Evolutionary conservation across 2,797 vertebrate species (phyloP).

Genomic region (Gymnoscopelus braueri): DNA sequence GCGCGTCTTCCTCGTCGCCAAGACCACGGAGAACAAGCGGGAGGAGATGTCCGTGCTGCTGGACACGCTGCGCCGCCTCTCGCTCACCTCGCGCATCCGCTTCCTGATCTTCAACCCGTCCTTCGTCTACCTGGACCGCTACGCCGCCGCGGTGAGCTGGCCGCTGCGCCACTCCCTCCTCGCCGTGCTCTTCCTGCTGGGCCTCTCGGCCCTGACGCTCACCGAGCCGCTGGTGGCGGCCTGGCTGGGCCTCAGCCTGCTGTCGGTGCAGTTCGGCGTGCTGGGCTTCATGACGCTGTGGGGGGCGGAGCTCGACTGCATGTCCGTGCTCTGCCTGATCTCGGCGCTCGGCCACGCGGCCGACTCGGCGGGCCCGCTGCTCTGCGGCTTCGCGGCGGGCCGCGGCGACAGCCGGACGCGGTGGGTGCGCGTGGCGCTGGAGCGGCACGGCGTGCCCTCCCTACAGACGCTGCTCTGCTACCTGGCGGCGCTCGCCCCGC

Average conservation of each 20-base stretch:
- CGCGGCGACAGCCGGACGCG: slow-evolving; percentile 96
- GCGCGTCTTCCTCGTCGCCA: slow-evolving; percentile 96
- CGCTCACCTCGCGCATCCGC: slow-evolving; percentile 95
- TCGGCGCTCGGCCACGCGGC: slow-evolving; percentile 95
- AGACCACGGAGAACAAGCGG: slow-evolving; percentile 96
- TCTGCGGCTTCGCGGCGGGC: slow-evolving; percentile 95
- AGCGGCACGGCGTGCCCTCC: slow-evolving; percentile 95
- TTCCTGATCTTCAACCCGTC: slow-evolving; percentile 99
- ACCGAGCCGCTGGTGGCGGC: slow-evolving; percentile 94
- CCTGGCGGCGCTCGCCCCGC: slow-evolving; percentile 91
- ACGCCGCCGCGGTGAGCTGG: slow-evolving; percentile 93
- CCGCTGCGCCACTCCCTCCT: slow-evolving; percentile 97
- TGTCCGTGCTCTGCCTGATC: slow-evolving; percentile 96
- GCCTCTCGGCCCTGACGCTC: slow-evolving; percentile 94
- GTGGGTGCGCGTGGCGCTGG: slow-evolving; percentile 96
- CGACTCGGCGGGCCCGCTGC: slow-evolving; percentile 92
- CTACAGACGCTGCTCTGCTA: slow-evolving; percentile 98
- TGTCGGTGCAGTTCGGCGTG: slow-evolving; percentile 96
- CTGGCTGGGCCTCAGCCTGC: slow-evolving; percentile 95
- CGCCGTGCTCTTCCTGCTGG: slow-evolving; percentile 95
- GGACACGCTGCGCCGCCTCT: slow-evolving; percentile 94
- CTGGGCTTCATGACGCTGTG: slow-evolving; percentile 99
- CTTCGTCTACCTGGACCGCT: slow-evolving; percentile 98
- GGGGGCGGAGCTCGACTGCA: slow-evolving; percentile 96
- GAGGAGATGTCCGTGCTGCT: slow-evolving; percentile 97